Evolutionary conservation across 2,113 vertebrate species (phyloP), one percentile per base, ranked within the genome.

Genomic region (Gorsachius goisagi): DNA sequence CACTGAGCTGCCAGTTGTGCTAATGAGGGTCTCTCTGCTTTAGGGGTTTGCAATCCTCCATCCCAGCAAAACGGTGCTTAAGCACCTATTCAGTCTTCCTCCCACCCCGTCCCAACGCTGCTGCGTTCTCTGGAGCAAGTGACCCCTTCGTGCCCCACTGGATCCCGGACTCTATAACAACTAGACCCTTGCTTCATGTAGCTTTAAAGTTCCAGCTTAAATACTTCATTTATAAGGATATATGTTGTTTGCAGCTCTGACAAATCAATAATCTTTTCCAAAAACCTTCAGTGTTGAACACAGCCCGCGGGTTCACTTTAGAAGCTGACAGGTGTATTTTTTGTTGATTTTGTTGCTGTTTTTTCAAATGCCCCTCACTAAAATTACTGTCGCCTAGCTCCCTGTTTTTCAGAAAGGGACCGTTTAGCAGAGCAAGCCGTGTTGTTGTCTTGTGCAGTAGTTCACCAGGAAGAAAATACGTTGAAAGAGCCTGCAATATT

Each of bases 201-300:
- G 76, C 64, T 80, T 66, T 45, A 13, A 76, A 66, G 37, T 27
- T 74, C 4, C 9, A 12, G 11, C 12, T 88, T 20, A 80, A 72
- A n/a, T 30, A 30, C 30, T 76, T 49, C 33, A 55, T 90, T 64
- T 71, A 23, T n/a, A 45, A 72, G 35, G 23, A 20, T 22, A 24
- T n/a, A 11, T 11, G 4, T n/a, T 49, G 18, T 45, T 86, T 80
- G 50, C 28, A 50, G 83, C 50, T 71, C 58, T 76, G 41, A 66
- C 56, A 53, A 64, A 45, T 3, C 39, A 17, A 15, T 2, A 0
- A 0, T 41, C 26, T 75, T 45, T 72, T n/a, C 67, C 41, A 73
- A 55, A 68, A 91, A 58, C 8, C 10, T 10, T 76, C 20, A 8
- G 30, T 10, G 58, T 17, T 24, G 68, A 74, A 27, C 32, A 6